Evolutionary conservation across 2,113 vertebrate species (phyloP).

Genomic region (Phrynosoma platyrhinos): DNA sequence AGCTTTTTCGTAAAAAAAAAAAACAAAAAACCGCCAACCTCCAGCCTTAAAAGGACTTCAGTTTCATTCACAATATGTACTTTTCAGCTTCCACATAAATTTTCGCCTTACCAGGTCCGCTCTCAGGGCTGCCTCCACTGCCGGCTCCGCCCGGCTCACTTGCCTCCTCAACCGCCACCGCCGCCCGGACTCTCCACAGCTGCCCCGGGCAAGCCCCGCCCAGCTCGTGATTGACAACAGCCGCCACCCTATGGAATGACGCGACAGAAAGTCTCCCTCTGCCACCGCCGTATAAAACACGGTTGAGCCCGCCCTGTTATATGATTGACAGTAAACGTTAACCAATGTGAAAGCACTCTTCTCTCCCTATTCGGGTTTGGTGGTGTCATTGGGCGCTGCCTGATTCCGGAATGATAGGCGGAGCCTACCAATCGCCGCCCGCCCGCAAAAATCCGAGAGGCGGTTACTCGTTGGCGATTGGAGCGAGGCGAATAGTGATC

Average conservation of each 20-base stretch:
- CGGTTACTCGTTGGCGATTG: not conserved
- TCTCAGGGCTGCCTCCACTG: conserved; percentile 17
- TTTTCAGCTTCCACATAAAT: not conserved
- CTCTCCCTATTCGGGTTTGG: not conserved
- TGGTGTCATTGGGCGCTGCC: conserved; percentile 39
- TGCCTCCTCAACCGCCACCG: not conserved
- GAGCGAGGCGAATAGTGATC: not conserved
- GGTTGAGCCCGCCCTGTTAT: not conserved
- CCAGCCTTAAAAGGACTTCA: no score
- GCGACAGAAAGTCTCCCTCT: not conserved
- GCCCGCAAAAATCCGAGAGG: not conserved
- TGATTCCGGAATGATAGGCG: conserved; percentile 15
- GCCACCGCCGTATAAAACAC: not conserved
- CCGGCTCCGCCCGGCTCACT: conserved; percentile 35
- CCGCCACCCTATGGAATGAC: not conserved
- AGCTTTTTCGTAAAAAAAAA: not conserved
- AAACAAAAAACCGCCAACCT: not conserved
- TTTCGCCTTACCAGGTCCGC: not conserved
- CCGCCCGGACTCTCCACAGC: conserved; percentile 34
- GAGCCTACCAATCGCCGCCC: conserved; percentile 3
- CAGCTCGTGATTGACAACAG: conserved; percentile 7
- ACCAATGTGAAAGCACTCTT: not conserved
- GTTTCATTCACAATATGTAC: not conserved
- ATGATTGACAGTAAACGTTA: not conserved
- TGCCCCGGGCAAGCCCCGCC: conserved; percentile 1